Evolutionary conservation across 2,113 vertebrate genomes (phyloP).

Genomic region (Cephalopholis sonnerati): DNA sequence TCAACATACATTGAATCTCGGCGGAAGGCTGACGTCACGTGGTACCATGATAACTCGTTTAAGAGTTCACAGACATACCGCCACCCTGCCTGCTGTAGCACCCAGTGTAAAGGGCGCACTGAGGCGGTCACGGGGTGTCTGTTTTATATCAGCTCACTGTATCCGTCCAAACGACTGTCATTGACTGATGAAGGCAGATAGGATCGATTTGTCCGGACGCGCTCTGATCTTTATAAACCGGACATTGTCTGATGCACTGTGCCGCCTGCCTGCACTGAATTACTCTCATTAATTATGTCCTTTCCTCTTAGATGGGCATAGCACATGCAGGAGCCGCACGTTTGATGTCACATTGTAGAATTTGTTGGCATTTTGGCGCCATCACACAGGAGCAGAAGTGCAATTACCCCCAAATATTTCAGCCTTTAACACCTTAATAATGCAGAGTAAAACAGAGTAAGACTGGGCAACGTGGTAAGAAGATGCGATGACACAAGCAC

Average conservation of each 20-base stretch:
- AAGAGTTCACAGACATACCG: not conserved
- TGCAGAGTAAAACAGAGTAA: not conserved
- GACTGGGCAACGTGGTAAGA: not conserved
- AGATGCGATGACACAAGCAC: constrained; percentile 7
- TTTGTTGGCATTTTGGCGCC: not conserved
- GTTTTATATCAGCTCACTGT: constrained; percentile 15
- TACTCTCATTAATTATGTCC: not conserved
- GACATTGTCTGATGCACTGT: constrained; percentile 30
- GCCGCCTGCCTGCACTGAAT: constrained; percentile 5
- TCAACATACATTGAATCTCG: constrained; percentile 5
- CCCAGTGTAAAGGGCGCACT: not conserved
- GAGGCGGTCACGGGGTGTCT: not conserved
- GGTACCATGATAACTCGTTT: not conserved
- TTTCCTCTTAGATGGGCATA: not conserved
- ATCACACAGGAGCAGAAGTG: constrained; percentile 1
- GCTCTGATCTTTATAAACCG: constrained; percentile 38
- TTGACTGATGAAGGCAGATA: constrained; percentile 40
- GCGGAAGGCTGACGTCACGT: not conserved
- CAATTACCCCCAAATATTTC: not conserved
- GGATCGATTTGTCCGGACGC: constrained; percentile 25
- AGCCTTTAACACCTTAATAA: not conserved
- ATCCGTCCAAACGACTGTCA: constrained; percentile 15
- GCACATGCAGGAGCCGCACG: not conserved
- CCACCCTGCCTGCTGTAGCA: not conserved
- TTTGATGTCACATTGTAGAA: constrained; percentile 3